These are phyloP conservation scores for Muntiacus reevesi DNA, from an alignment of 2,113 vertebrate genomes.

Conservation along the genomic window DNA sequence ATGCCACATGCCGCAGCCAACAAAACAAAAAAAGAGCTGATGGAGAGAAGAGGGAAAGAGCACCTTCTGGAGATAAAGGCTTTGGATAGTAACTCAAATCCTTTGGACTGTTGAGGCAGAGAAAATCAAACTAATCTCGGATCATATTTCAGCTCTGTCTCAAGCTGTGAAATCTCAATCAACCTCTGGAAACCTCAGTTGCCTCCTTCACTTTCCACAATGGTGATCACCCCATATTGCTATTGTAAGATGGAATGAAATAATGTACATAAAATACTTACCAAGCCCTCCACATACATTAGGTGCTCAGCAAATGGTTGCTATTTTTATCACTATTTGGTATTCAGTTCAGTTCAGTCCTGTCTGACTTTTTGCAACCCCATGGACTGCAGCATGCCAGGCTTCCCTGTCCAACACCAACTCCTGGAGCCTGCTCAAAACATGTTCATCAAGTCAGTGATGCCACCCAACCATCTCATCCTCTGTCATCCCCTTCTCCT, in stretches of 20 bases:
- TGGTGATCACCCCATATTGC: background rate
- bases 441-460: background rate
- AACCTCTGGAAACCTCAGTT: background rate
- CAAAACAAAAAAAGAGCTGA: background rate
- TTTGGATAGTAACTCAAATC: conserved; percentile 5
- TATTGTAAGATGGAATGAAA: background rate
- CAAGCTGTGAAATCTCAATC: background rate
- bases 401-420: background rate
- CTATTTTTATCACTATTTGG: background rate
- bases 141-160: conserved; percentile 2
- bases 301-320: background rate
- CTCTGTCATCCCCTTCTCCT: background rate
- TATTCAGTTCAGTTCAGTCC: background rate
- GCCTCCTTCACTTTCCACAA: background rate
- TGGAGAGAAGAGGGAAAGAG: background rate
- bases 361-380: background rate
- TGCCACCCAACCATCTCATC: background rate
- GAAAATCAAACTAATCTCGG: background rate
- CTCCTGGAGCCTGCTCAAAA: background rate
- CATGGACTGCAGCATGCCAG: background rate
- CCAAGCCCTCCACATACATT: background rate
- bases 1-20: background rate
- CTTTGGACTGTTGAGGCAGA: background rate
- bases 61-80: background rate
- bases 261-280: background rate